Conservation (phyloP, 2,113 vertebrate genomes). For the Varanus salvator region DNA sequence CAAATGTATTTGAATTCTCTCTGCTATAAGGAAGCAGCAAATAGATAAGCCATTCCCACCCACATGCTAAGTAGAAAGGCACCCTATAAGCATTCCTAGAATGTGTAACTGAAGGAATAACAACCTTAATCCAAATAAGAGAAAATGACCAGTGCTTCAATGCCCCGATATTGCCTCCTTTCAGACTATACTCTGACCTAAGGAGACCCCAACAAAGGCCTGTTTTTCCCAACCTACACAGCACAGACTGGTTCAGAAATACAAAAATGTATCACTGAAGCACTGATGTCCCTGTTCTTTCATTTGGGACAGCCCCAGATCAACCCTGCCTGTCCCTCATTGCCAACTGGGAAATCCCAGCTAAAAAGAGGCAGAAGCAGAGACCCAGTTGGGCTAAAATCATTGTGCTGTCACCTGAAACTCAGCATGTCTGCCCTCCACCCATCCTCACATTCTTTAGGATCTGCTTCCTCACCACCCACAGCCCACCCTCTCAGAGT, state of each 20-base stretch:
- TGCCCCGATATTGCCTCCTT: neutral
- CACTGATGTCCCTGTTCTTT: neutral
- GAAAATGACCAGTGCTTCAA: neutral
- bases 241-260: neutral
- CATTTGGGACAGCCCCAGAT: slow-evolving; percentile 3
- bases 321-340: neutral
- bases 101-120: neutral
- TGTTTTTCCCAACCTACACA: neutral
- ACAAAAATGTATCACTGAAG: neutral
- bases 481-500: neutral
- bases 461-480: neutral
- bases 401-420: neutral
- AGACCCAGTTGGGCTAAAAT: neutral
- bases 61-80: neutral
- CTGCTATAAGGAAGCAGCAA: slow-evolving; percentile 10
- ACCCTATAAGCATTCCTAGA: neutral
- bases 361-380: neutral
- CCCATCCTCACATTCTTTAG: neutral
- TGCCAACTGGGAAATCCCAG: slow-evolving; percentile 4
- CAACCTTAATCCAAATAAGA: neutral
- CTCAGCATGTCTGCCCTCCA: neutral
- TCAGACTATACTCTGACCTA: neutral
- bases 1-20: neutral
- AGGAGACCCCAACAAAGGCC: neutral
- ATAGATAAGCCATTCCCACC: neutral